These are phyloP conservation scores for Cantharis rustica DNA, from an alignment of 2,888 invertebrate species.

Conservation along the genomic window DNA sequence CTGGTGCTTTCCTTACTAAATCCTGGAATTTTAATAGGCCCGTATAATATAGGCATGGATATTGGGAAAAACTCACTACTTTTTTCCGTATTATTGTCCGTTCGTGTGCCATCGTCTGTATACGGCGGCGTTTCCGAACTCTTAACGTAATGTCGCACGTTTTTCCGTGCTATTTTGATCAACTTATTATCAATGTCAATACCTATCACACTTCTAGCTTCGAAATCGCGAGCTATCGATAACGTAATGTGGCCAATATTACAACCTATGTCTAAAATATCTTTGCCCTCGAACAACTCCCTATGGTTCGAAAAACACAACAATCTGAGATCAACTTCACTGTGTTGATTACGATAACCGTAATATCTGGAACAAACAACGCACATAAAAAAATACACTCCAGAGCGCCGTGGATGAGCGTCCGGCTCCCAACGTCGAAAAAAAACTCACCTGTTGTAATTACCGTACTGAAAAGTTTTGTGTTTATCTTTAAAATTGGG, in stretches of 20 bases:
- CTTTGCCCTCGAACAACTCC: conserved; percentile 86
- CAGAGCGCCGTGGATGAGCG: background rate
- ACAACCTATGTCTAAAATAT: conserved; percentile 96
- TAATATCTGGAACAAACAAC: conserved; percentile 75
- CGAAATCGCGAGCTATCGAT: conserved; percentile 83
- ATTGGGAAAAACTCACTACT: conserved; percentile 75
- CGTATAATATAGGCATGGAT: conserved; percentile 87
- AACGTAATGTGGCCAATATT: conserved; percentile 96
- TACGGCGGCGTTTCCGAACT: conserved; percentile 48
- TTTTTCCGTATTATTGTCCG: conserved; percentile 36
- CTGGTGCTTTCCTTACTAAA: conserved; percentile 50
- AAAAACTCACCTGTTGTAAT: conserved; percentile 77
- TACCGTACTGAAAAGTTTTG: conserved; percentile 89
- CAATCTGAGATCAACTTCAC: conserved; percentile 82
- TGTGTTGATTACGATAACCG: conserved; percentile 87
- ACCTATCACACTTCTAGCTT: conserved; percentile 85
- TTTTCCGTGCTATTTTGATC: conserved; percentile 75
- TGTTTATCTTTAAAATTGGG: conserved; percentile 77
- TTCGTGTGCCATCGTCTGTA: conserved; percentile 31
- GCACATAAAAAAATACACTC: background rate
- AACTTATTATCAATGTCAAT: conserved; percentile 93
- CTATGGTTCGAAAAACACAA: conserved; percentile 77
- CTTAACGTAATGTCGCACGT: conserved; percentile 71
- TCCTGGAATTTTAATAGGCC: conserved; percentile 72
- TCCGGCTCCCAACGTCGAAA: background rate